These are phyloP conservation scores for Sepiola atlantica DNA, from an alignment of 2,888 invertebrate genomes.

Conservation along the genomic window DNA sequence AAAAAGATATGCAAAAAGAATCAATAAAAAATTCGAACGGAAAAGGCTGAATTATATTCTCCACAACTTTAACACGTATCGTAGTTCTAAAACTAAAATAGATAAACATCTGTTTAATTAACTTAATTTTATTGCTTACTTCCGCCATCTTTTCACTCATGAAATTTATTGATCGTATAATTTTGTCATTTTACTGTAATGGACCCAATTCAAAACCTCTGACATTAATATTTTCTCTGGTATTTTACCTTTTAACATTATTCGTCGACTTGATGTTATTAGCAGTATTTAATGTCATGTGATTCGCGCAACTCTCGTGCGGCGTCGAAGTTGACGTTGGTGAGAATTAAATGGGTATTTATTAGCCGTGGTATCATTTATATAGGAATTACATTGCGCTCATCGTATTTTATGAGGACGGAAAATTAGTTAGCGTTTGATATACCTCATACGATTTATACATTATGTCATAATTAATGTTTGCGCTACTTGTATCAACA, in stretches of 20 bases:
- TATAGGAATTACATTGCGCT: not conserved
- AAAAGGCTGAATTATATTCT: not conserved
- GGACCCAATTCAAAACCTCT: not conserved
- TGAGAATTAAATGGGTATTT: not conserved
- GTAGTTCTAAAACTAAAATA: not conserved
- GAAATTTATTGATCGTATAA: not conserved
- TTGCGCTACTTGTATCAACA: not conserved
- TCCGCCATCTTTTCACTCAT: not conserved
- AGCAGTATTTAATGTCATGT: not conserved
- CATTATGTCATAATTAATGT: not conserved
- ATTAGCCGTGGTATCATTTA: not conserved
- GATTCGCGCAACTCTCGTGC: not conserved
- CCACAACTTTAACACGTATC: not conserved
- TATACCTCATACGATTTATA: not conserved
- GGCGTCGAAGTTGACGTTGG: not conserved
- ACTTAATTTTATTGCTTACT: not conserved
- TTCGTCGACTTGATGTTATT: not conserved
- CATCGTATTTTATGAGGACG: not conserved
- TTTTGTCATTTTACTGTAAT: conserved; percentile 15
- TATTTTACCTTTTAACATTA: not conserved
- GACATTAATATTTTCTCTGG: not conserved
- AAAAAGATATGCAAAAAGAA: too few relatives aligned
- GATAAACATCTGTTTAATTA: not conserved
- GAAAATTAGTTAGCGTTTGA: not conserved
- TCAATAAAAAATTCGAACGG: not conserved